Percentiles rank a stretch among this genome's conserved stretches.
Evolutionary conservation across 2,888 invertebrate genomes (phyloP).

Genomic region (Thecophora atra): DNA sequence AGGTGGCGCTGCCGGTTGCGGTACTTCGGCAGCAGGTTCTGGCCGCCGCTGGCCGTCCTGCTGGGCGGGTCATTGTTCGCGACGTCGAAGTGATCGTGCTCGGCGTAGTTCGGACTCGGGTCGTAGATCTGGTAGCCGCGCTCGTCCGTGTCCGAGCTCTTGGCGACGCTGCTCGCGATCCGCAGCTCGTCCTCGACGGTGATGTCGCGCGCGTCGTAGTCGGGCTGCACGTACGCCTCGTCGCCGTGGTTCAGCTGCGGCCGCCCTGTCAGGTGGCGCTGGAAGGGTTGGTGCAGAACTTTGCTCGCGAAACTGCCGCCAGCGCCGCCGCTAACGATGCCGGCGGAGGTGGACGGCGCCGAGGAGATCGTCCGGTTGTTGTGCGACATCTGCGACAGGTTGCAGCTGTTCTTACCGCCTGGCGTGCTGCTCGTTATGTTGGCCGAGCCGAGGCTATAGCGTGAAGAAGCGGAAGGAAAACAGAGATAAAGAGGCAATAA

Average conservation of each 20-base stretch:
- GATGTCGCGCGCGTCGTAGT: constrained; percentile 46
- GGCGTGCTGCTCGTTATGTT: constrained; percentile 61
- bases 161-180: constrained; percentile 13
- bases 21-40: constrained; percentile 53
- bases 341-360: constrained; percentile 57
- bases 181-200: constrained; percentile 20
- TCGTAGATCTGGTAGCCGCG: constrained; percentile 58
- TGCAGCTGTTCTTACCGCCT: constrained; percentile 53
- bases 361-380: constrained; percentile 52
- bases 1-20: constrained; percentile 45
- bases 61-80: constrained; percentile 44
- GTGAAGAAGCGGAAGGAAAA: constrained; percentile 21
- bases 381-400: constrained; percentile 49
- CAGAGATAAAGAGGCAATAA: neutral
- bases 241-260: constrained; percentile 42
- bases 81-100: constrained; percentile 48
- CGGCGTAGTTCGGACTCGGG: constrained; percentile 58
- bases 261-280: constrained; percentile 28
- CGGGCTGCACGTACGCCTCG: constrained; percentile 55
- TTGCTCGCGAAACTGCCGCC: constrained; percentile 41
- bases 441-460: constrained; percentile 58
- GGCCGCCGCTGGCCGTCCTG: constrained; percentile 49
- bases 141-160: constrained; percentile 47
- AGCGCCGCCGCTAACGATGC: constrained; percentile 47
- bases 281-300: constrained; percentile 38